Percentiles rank a stretch among this genome's conserved stretches.
Evolutionary conservation across 2,888 invertebrate species (phyloP).

Genomic region (Sisyra nigra): DNA sequence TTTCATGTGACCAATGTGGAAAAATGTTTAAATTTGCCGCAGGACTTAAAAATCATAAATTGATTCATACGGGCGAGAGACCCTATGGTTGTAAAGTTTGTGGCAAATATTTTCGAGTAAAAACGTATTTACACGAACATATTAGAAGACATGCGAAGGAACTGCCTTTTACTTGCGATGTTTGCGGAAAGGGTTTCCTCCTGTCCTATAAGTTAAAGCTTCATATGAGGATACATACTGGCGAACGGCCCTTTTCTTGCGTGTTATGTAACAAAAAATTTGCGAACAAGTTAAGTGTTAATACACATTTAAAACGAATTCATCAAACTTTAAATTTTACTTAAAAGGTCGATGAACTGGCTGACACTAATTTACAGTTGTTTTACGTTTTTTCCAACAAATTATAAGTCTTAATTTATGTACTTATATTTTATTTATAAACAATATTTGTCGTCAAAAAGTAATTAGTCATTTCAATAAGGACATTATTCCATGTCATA

Average conservation of each 20-base stretch:
- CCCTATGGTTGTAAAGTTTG: constrained; percentile 30
- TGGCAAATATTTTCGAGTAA: constrained; percentile 30
- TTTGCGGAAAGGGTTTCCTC: constrained; percentile 11
- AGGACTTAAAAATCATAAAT: constrained; percentile 28
- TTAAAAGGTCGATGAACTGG: too few species aligned
- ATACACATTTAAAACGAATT: constrained; percentile 11
- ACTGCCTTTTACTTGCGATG: constrained; percentile 31
- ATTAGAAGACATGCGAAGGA: constrained; percentile 31
- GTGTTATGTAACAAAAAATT: constrained; percentile 3
- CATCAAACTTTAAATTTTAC: too few species aligned
- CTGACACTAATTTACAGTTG: too few species aligned
- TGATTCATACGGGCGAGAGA: constrained; percentile 31
- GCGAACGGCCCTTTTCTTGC: constrained; percentile 9
- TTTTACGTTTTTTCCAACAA: too few species aligned
- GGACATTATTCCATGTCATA: too few species aligned
- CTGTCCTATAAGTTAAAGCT: constrained; percentile 38
- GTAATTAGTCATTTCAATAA: too few species aligned
- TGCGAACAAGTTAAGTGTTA: constrained; percentile 4
- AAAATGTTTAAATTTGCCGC: constrained; percentile 28
- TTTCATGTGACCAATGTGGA: constrained; percentile 29
- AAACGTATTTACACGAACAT: constrained; percentile 28
- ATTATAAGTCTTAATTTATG: too few species aligned
- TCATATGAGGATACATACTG: constrained; percentile 31
- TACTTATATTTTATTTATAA: too few species aligned
- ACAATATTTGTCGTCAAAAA: too few species aligned